A percentile compares a stretch with the other conserved stretches of the same genome.
phyloP scores from a whole-genome alignment of 2,888 invertebrate genomes.

The Eristalinus sepulchralis region DNA sequence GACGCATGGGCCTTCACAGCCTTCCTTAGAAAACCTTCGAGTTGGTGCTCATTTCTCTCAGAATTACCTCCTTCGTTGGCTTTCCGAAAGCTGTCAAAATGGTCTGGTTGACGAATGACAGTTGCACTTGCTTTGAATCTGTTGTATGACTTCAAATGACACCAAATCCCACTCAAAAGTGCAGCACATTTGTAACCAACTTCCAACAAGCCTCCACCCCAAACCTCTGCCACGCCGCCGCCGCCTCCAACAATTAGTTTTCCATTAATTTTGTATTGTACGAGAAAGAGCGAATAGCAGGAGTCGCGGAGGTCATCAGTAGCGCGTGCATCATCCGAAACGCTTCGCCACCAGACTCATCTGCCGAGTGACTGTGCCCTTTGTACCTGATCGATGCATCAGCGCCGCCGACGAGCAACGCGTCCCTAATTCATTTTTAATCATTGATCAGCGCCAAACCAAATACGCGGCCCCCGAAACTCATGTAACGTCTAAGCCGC shows the following conservation, averaged over 20 bases:
- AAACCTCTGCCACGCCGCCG: neutral
- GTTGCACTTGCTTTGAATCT: no score
- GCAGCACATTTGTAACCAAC: no score
- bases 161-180: no score
- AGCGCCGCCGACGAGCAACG: constrained; percentile 14
- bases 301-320: constrained; percentile 16
- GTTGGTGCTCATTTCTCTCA: no score
- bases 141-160: no score
- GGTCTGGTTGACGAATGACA: no score
- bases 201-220: no score
- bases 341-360: neutral
- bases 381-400: neutral
- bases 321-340: constrained; percentile 21
- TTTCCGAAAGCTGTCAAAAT: no score
- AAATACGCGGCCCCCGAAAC: constrained; percentile 41
- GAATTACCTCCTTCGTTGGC: no score
- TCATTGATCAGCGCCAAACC: constrained; percentile 59
- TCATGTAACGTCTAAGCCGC: constrained; percentile 26
- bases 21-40: no score
- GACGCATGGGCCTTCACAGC: no score
- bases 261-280: constrained; percentile 15
- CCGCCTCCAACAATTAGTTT: constrained; percentile 24
- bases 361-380: neutral
- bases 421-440: constrained; percentile 69
- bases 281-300: neutral